Evolutionary conservation across 2,797 vertebrate species (phyloP).

Genomic region (Hafferia zeledoni): DNA sequence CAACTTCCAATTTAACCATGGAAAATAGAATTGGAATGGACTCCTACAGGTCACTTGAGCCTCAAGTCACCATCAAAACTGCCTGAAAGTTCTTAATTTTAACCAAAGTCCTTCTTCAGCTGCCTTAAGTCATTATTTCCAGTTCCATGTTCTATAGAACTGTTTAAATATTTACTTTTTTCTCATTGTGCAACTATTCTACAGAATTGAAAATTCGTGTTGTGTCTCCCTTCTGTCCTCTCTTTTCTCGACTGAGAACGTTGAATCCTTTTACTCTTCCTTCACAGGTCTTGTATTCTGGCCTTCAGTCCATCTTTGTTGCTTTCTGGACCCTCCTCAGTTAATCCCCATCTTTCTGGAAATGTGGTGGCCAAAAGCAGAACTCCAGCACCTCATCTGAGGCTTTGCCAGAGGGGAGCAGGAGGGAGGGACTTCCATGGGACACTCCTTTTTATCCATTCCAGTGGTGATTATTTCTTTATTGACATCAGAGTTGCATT

Average conservation of each 20-base stretch:
- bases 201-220: background rate
- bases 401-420: background rate
- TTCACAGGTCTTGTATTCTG: background rate
- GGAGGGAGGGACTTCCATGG: background rate
- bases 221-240: background rate
- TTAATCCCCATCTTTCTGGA: background rate
- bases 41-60: no score
- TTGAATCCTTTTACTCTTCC: background rate
- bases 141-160: background rate
- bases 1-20: background rate
- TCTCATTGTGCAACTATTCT: background rate
- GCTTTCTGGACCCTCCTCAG: background rate
- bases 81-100: background rate
- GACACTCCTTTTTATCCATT: no score
- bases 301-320: background rate
- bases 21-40: background rate
- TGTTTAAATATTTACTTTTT: background rate
- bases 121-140: background rate
- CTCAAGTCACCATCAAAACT: background rate
- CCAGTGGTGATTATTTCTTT: background rate
- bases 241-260: background rate
- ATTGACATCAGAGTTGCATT: background rate
- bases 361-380: background rate
- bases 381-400: background rate
- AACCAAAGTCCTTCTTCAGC: background rate